phyloP scores from a whole-genome alignment of 2,888 invertebrate species.

The Ophioninae sp. region DNA sequence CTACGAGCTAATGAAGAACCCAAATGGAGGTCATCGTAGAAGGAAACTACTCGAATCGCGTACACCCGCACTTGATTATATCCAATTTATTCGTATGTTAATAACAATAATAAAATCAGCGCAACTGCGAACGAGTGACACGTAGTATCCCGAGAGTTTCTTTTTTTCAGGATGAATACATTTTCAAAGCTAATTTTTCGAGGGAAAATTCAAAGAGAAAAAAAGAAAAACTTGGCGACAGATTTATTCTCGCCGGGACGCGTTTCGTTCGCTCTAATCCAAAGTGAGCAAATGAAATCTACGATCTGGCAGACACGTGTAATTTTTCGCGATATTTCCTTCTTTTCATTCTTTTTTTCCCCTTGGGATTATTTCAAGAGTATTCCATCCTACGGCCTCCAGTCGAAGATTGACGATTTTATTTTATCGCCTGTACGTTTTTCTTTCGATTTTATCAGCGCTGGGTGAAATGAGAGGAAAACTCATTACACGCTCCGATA shows the following conservation, averaged over 20 bases:
- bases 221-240: background rate
- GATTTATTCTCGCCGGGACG: background rate
- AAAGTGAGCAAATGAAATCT: slow-evolving; percentile 28
- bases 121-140: background rate
- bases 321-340: background rate
- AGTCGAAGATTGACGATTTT: background rate
- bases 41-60: background rate
- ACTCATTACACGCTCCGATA: slow-evolving; percentile 54
- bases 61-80: slow-evolving; percentile 12
- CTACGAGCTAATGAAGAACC: background rate
- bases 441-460: background rate
- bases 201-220: no score
- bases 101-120: slow-evolving; percentile 51
- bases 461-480: background rate
- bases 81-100: slow-evolving; percentile 53
- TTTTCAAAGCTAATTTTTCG: slow-evolving; percentile 44
- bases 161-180: slow-evolving; percentile 9
- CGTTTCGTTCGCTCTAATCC: slow-evolving; percentile 11
- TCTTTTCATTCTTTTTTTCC: slow-evolving; percentile 8
- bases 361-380: slow-evolving; percentile 6
- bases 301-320: slow-evolving; percentile 2
- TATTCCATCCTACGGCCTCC: background rate
- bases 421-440: background rate
- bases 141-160: background rate
- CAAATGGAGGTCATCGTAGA: background rate